These are phyloP conservation scores for Tenodera sinensis DNA, from an alignment of 2,888 invertebrate genomes.

Conservation along the genomic window DNA sequence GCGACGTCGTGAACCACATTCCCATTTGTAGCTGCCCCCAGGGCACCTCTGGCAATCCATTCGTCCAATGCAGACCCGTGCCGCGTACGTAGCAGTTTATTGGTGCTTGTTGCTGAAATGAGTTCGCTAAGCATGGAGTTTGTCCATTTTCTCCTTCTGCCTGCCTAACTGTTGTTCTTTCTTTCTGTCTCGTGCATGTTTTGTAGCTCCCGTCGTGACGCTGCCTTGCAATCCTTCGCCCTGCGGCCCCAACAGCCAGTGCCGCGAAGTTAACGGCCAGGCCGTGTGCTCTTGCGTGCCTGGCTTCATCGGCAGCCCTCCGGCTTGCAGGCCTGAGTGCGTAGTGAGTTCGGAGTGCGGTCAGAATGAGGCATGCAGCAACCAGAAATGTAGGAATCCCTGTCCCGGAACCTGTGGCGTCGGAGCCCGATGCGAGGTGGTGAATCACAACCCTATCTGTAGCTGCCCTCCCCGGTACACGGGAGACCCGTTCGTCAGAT, in stretches of 20 bases:
- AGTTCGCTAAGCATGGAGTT: background rate
- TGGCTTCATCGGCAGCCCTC: slow-evolving; percentile 62
- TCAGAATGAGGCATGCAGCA: slow-evolving; percentile 61
- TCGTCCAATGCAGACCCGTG: slow-evolving; percentile 54
- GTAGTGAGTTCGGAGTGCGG: slow-evolving; percentile 68
- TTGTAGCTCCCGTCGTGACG: slow-evolving; percentile 53
- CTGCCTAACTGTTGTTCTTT: slow-evolving; percentile 20
- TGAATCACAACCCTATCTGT: slow-evolving; percentile 69
- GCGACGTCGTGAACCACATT: slow-evolving; percentile 68
- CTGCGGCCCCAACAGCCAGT: slow-evolving; percentile 77
- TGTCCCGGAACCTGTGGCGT: slow-evolving; percentile 70
- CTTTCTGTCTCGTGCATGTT: slow-evolving; percentile 1
- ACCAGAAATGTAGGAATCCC: slow-evolving; percentile 67
- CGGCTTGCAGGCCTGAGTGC: slow-evolving; percentile 68
- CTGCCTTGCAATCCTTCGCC: slow-evolving; percentile 68
- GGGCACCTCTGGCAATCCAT: slow-evolving; percentile 65
- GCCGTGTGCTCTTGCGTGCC: slow-evolving; percentile 68
- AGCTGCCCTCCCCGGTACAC: slow-evolving; percentile 64
- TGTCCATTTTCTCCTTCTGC: background rate
- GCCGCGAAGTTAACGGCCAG: slow-evolving; percentile 66
- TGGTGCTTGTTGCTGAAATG: background rate
- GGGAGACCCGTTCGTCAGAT: slow-evolving; percentile 78
- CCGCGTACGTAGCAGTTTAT: slow-evolving; percentile 34
- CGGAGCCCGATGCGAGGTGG: slow-evolving; percentile 68
- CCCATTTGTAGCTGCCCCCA: slow-evolving; percentile 62